Conservation (phyloP, 2,888 invertebrate species). For the Petrolisthes manimaculis region DNA sequence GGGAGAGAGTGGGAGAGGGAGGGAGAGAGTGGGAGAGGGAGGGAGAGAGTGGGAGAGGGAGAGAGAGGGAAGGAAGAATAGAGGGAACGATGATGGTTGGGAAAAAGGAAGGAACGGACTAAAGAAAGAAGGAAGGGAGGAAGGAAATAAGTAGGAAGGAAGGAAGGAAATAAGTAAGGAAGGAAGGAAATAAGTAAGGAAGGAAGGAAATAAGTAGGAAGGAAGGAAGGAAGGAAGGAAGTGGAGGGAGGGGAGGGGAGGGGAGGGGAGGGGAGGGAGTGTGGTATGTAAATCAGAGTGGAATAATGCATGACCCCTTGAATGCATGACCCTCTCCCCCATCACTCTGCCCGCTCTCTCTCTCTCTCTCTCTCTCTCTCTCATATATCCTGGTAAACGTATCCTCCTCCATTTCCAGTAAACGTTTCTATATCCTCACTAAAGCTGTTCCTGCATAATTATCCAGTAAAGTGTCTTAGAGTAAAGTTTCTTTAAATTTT, state of each 20-base stretch:
- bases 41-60: neutral
- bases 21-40: neutral
- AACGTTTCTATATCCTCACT: no score
- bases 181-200: neutral
- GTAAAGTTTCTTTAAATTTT: no score
- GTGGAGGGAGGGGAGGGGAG: no score
- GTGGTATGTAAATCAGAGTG: neutral
- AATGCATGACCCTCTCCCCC: no score
- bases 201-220: no score
- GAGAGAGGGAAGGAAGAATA: neutral
- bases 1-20: neutral
- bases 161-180: neutral
- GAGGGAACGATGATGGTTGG: neutral
- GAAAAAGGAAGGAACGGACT: neutral
- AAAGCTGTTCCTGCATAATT: no score
- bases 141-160: neutral
- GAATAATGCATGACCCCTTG: neutral
- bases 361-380: neutral
- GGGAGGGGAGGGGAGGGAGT: no score
- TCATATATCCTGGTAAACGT: no score
- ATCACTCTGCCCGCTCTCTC: neutral
- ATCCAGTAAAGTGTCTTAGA: no score
- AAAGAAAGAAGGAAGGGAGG: neutral
- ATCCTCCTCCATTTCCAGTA: no score
- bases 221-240: no score